Conservation (phyloP, 30 jellyfish, hydroid and myxozoan species). For the Morbakka virulenta region DNA sequence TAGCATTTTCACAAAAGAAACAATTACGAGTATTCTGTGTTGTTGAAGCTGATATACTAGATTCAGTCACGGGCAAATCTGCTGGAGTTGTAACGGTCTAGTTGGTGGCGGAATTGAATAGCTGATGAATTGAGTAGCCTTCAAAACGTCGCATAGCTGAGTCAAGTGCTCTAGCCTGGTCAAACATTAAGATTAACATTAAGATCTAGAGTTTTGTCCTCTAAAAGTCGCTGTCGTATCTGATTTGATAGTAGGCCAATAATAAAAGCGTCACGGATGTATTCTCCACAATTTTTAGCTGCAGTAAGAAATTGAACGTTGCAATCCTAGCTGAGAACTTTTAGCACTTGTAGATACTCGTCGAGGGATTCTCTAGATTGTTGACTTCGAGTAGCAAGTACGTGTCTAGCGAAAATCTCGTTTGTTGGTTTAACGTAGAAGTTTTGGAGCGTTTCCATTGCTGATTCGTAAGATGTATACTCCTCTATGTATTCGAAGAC, state of each 20-base stretch:
- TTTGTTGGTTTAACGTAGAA: slow-evolving; percentile 26
- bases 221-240: slow-evolving; percentile 64
- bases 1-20: no score
- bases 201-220: slow-evolving; percentile 35
- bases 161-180: slow-evolving; percentile 53
- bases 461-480: slow-evolving; percentile 26
- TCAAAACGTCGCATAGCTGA: slow-evolving; percentile 30
- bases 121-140: background rate
- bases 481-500: slow-evolving; percentile 2
- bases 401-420: slow-evolving; percentile 19
- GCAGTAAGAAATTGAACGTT: slow-evolving; percentile 50
- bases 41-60: no score
- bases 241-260: slow-evolving; percentile 45
- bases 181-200: slow-evolving; percentile 35
- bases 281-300: slow-evolving; percentile 27
- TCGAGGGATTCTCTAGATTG: slow-evolving; percentile 43
- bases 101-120: slow-evolving; percentile 4
- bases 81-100: no score
- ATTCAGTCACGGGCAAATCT: no score
- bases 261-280: slow-evolving; percentile 59
- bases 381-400: slow-evolving; percentile 42
- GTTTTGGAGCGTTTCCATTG: slow-evolving; percentile 18
- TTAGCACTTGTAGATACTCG: slow-evolving; percentile 42
- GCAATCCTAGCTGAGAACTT: slow-evolving; percentile 51
- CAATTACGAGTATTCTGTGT: no score